Percentiles rank a stretch among this genome's conserved stretches.
Conservation (phyloP, 2,888 invertebrate species). For the Brachycybe producta region DNA sequence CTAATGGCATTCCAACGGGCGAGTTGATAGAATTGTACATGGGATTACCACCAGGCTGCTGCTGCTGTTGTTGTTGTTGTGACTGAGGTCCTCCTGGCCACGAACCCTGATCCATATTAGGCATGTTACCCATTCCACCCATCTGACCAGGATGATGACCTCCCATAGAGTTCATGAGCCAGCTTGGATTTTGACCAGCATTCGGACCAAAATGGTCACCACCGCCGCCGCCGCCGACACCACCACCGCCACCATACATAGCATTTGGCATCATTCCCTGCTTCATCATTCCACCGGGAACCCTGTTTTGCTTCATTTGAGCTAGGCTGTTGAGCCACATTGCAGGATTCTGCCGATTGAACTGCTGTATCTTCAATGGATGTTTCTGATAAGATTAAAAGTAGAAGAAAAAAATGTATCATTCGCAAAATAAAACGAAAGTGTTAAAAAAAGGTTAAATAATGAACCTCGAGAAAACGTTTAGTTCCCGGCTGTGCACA, state of each 20-base stretch:
- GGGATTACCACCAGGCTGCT: neutral
- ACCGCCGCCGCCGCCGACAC: constrained; percentile 34
- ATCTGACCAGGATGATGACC: neutral
- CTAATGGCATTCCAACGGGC: constrained; percentile 5
- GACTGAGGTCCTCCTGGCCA: neutral
- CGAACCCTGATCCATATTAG: neutral
- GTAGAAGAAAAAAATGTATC: too few species aligned
- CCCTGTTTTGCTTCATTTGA: constrained; percentile 38
- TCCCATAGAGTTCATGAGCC: constrained; percentile 18
- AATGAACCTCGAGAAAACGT: constrained; percentile 71
- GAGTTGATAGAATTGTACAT: constrained; percentile 12
- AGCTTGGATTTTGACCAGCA: constrained; percentile 17
- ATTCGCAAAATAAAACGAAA: neutral
- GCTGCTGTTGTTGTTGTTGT: neutral
- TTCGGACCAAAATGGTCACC: constrained; percentile 16
- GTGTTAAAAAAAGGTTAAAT: neutral
- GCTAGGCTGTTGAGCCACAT: constrained; percentile 67
- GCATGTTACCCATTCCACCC: neutral
- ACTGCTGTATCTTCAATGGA: constrained; percentile 75
- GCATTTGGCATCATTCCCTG: constrained; percentile 16
- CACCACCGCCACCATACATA: constrained; percentile 13
- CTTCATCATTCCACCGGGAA: constrained; percentile 17
- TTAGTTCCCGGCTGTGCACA: constrained; percentile 91
- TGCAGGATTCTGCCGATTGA: constrained; percentile 67
- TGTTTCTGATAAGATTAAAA: constrained; percentile 55